phyloP scores from a whole-genome alignment of 1,140 invertebrate species.

The Brachionus calyciflorus region DNA sequence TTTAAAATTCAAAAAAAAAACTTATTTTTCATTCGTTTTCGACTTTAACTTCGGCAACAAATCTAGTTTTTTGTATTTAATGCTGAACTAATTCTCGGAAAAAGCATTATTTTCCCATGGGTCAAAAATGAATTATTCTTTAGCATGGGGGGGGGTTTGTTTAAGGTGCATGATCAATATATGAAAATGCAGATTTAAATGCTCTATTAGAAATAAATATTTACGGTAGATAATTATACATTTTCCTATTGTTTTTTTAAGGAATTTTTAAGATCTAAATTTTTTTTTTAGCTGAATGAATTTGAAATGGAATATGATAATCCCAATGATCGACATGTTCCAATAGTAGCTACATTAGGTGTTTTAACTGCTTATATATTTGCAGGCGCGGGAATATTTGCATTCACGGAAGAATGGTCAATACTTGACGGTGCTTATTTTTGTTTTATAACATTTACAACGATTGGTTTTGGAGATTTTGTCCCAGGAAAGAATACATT shows the following conservation, averaged over 20 bases:
- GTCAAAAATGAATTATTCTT: too few relatives aligned
- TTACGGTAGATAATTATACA: too few relatives aligned
- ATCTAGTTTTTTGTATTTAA: too few relatives aligned
- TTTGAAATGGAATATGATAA: constrained; percentile 47
- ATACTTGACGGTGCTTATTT: constrained; percentile 49
- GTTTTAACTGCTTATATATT: constrained; percentile 48
- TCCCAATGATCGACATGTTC: constrained; percentile 55
- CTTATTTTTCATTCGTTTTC: too few relatives aligned
- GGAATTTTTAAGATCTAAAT: neutral
- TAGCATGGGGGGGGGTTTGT: too few relatives aligned
- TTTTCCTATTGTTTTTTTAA: neutral
- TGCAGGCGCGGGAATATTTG: constrained; percentile 49
- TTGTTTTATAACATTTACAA: constrained; percentile 68
- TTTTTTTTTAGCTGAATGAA: constrained; percentile 20
- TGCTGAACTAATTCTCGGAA: too few relatives aligned
- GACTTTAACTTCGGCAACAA: too few relatives aligned
- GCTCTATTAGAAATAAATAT: too few relatives aligned
- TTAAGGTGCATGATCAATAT: too few relatives aligned
- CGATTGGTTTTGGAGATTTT: constrained; percentile 53
- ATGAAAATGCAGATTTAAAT: too few relatives aligned
- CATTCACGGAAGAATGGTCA: constrained; percentile 48
- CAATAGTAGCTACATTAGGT: constrained; percentile 80
- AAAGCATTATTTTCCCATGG: too few relatives aligned
- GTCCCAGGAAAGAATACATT: constrained; percentile 59
- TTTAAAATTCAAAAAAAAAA: too few relatives aligned